Evolutionary conservation across 2,888 invertebrate species (phyloP).

Genomic region (Sericinus montela): DNA sequence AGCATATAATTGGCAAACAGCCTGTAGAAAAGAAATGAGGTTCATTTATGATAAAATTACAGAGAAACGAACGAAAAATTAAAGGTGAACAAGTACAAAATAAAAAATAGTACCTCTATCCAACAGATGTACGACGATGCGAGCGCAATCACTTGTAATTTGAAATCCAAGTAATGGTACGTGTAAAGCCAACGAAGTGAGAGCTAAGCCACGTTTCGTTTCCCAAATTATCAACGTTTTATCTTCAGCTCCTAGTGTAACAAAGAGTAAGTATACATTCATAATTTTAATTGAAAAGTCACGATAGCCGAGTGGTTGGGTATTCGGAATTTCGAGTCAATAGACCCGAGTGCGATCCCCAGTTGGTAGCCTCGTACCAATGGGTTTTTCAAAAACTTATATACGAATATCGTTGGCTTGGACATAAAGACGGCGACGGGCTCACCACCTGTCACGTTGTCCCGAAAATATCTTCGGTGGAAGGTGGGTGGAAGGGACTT

Average conservation of each 20-base stretch:
- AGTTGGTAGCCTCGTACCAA: too few relatives aligned
- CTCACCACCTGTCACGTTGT: too few relatives aligned
- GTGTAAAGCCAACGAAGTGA: conserved; percentile 88
- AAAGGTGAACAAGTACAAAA: not conserved
- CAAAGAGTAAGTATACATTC: not conserved
- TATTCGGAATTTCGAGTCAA: too few relatives aligned
- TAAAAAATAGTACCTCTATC: conserved; percentile 73
- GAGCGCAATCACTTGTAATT: conserved; percentile 90
- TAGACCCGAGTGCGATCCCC: too few relatives aligned
- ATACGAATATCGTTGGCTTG: too few relatives aligned
- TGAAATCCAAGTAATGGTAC: conserved; percentile 86
- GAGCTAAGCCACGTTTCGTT: conserved; percentile 88
- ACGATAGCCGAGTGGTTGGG: too few relatives aligned
- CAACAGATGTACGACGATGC: conserved; percentile 88
- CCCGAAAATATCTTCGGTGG: too few relatives aligned
- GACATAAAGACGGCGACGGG: too few relatives aligned
- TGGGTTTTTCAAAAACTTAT: too few relatives aligned
- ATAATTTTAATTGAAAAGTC: too few relatives aligned
- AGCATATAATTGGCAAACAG: conserved; percentile 91
- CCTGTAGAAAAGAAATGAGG: conserved; percentile 39
- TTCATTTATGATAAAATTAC: too few relatives aligned
- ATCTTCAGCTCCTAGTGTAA: conserved; percentile 84
- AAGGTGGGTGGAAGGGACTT: too few relatives aligned
- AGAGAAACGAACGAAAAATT: not conserved
- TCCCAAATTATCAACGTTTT: conserved; percentile 94